Evolutionary conservation across 1,140 invertebrate species (phyloP), one percentile per base, ranked within the genome.

Genomic region (Euura saliciscinereae): DNA sequence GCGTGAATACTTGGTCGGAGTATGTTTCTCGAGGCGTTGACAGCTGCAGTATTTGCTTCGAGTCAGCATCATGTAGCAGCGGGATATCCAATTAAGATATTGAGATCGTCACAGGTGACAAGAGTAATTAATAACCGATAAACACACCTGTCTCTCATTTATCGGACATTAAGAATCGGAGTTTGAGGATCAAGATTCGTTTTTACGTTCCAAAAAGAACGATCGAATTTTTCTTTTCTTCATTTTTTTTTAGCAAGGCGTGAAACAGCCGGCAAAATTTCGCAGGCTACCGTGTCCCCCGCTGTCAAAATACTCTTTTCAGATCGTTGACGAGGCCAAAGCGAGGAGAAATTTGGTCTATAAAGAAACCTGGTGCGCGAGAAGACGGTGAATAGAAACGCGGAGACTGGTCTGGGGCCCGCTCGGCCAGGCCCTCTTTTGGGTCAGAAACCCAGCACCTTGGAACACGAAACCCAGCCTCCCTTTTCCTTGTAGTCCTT

Each of bases 231-330:
- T 51, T 51, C 11, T n/a, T 51, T 51, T 51, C 11, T 51, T 51
- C 11, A 8, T 51, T 51, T 51, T 51, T 72, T 65, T 72, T 73
- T 80, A 76, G 76, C 75, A 78, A 82, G 85, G 84, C 82, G 85
- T 84, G 84, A 86, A 86, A 85, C 82, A 81, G 78, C 82, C 82
- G 83, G 82, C 76, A 76, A 84, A 86, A 85, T 82, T 86, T 81
- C 78, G 84, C 82, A 80, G 79, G 78, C 73, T 44, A 74, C 77
- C 78, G 84, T 85, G 85, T 86, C 81, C 83, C 79, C 74, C 59
- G 78, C 81, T 87, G 86, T 87, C 86, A 87, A 87, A 87, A 86
- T 87, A 87, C 68, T 71, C 73, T 78, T 84, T 85, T 84, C 79
- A 85, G 71, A 68, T 59, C 43, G 66, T 77, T 85, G 84, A 86